A percentile compares a stretch with the other conserved stretches of the same genome.
These are phyloP conservation scores for Dicerorhinus sumatrensis DNA, from an alignment of 2,113 vertebrate species.

Conservation along the genomic window DNA sequence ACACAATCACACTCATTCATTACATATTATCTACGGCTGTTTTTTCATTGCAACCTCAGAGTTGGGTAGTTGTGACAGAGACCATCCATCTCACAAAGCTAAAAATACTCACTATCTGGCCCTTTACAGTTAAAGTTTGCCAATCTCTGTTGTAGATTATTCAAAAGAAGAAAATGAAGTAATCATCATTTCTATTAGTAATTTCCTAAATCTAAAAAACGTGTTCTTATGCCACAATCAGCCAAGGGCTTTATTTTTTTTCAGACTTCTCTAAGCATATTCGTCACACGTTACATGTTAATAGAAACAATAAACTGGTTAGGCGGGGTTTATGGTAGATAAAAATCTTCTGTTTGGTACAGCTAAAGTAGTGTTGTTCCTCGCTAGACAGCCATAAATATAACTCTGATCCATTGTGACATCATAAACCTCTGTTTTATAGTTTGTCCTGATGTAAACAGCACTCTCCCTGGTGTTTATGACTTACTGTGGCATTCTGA, in stretches of 20 bases:
- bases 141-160: background rate
- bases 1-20: background rate
- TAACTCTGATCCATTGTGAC: background rate
- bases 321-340: background rate
- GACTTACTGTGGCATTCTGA: background rate
- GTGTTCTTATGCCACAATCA: background rate
- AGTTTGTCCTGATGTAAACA: background rate
- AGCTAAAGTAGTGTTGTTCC: background rate
- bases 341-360: background rate
- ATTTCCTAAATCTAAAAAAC: background rate
- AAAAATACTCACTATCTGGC: background rate
- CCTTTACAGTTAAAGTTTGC: background rate
- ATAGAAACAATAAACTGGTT: background rate
- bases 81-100: background rate
- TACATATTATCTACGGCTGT: background rate
- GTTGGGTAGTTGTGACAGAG: background rate
- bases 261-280: background rate
- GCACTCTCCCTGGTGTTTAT: background rate
- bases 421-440: background rate
- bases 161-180: background rate
- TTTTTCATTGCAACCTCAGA: background rate
- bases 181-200: background rate
- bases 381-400: background rate
- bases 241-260: background rate
- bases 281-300: background rate